Percentiles rank a stretch among this genome's conserved stretches.
These are phyloP conservation scores for Pheosia gnoma DNA, from an alignment of 2,888 invertebrate species.

Conservation along the genomic window DNA sequence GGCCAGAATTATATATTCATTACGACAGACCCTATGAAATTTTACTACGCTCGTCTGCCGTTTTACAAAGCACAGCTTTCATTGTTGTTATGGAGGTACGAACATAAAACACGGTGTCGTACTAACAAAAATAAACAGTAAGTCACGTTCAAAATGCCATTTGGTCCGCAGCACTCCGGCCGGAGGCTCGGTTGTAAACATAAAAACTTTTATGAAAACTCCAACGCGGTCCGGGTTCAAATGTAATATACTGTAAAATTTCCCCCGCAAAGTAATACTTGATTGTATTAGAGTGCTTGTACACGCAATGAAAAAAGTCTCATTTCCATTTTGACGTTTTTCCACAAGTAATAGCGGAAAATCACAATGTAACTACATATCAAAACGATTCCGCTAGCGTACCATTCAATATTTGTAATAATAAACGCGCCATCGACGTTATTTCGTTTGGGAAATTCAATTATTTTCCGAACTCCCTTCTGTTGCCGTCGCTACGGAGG, in stretches of 20 bases:
- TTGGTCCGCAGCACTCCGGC: constrained; percentile 53
- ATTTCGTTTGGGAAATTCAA: constrained; percentile 55
- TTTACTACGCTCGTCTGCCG: constrained; percentile 34
- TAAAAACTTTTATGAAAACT: constrained; percentile 77
- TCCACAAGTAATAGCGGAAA: constrained; percentile 17
- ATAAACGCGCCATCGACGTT: constrained; percentile 54
- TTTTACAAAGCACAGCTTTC: constrained; percentile 40
- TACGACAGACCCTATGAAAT: constrained; percentile 35
- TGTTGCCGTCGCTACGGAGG: constrained; percentile 22
- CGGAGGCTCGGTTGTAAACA: constrained; percentile 58
- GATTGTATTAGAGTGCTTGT: constrained; percentile 55
- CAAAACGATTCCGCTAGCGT: constrained; percentile 26
- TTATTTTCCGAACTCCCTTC: constrained; percentile 35
- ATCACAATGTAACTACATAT: constrained; percentile 32
- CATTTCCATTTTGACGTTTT: constrained; percentile 20
- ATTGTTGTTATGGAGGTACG: constrained; percentile 41
- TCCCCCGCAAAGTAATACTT: constrained; percentile 53
- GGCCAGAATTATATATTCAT: constrained; percentile 39
- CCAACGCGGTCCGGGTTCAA: constrained; percentile 48
- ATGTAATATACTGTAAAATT: constrained; percentile 71
- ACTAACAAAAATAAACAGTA: constrained; percentile 55
- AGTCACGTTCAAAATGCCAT: constrained; percentile 59
- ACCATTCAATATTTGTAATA: constrained; percentile 51
- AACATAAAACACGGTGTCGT: constrained; percentile 48
- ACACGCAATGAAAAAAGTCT: constrained; percentile 27